These are phyloP conservation scores for Batillaria attramentaria DNA, from an alignment of 1,140 invertebrate genomes.

Conservation along the genomic window DNA sequence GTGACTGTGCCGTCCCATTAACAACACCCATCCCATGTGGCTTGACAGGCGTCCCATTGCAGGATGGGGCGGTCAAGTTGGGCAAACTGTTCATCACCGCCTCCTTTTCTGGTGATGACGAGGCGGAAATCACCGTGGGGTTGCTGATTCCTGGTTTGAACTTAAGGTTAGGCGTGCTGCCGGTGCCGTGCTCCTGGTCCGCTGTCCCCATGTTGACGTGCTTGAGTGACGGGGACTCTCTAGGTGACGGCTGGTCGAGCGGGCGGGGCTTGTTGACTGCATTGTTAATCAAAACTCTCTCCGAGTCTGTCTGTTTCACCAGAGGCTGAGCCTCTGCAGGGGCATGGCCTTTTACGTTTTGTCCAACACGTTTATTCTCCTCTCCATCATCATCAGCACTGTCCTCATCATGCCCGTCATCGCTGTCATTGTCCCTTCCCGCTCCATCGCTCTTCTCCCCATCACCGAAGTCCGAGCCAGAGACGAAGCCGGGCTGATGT, in stretches of 20 bases:
- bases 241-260: neutral
- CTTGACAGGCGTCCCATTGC: neutral
- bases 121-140: neutral
- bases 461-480: conserved; percentile 40
- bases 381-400: conserved; percentile 16
- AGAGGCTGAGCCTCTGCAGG: conserved; percentile 32
- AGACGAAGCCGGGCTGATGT: conserved; percentile 49
- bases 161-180: conserved; percentile 43
- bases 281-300: conserved; percentile 46
- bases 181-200: conserved; percentile 12
- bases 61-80: neutral
- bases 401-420: conserved; percentile 12
- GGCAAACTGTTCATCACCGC: conserved; percentile 23
- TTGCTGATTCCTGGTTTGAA: neutral
- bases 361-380: neutral
- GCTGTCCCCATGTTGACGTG: conserved; percentile 15
- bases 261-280: conserved; percentile 31
- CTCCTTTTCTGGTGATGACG: neutral
- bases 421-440: conserved; percentile 17
- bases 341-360: neutral
- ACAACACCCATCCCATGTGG: neutral
- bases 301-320: conserved; percentile 45
- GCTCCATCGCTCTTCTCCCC: conserved; percentile 38
- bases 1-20: neutral
- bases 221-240: neutral